Percentiles rank a stretch among this genome's conserved stretches.
Conservation (phyloP, 2,797 vertebrate species). For the Mergus octosetaceus region DNA sequence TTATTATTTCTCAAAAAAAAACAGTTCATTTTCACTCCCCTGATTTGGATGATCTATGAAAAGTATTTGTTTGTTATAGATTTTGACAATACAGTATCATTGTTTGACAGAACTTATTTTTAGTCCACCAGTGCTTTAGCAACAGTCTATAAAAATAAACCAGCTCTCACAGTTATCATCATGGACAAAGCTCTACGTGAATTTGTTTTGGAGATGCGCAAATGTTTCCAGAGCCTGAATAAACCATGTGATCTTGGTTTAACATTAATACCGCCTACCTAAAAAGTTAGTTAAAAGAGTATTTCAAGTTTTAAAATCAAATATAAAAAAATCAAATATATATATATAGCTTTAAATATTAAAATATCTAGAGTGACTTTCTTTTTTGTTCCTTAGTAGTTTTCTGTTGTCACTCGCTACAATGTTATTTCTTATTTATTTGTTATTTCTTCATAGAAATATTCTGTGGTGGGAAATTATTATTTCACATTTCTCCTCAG, state of each 20-base stretch:
- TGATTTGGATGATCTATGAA: conserved; percentile 47
- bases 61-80: conserved; percentile 43
- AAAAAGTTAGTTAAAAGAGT: conserved; percentile 4
- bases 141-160: conserved; percentile 76
- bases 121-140: conserved; percentile 72
- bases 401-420: not conserved
- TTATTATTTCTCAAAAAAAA: conserved; percentile 1
- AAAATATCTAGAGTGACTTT: not conserved
- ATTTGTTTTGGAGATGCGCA: conserved; percentile 68
- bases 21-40: not conserved
- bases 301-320: conserved; percentile 10
- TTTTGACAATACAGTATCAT: conserved; percentile 20
- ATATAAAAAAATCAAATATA: not conserved
- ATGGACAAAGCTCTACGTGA: conserved; percentile 11
- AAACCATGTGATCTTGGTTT: conserved; percentile 49
- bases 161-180: conserved; percentile 27
- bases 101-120: conserved; percentile 70
- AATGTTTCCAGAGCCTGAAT: conserved; percentile 31
- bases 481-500: not conserved
- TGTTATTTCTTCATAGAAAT: not conserved
- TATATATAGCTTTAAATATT: not conserved
- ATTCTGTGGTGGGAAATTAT: not conserved
- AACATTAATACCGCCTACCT: conserved; percentile 9
- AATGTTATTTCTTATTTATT: not conserved
- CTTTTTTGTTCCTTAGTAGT: not conserved